phyloP scores from a whole-genome alignment of 2,113 vertebrate genomes.

The Poicephalus meyeri region DNA sequence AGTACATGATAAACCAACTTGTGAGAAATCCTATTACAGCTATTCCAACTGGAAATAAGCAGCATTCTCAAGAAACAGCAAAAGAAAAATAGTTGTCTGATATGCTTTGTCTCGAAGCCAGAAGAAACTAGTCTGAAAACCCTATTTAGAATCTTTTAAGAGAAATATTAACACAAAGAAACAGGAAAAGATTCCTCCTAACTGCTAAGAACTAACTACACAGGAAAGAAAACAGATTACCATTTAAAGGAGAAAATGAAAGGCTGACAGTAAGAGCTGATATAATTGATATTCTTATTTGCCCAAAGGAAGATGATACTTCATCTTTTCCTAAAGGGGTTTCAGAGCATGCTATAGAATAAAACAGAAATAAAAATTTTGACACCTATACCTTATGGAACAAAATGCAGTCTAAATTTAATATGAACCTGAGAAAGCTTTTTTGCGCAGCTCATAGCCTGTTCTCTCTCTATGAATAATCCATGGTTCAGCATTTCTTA shows the following conservation, averaged over 20 bases:
- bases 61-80: background rate
- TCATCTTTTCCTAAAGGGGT: background rate
- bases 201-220: background rate
- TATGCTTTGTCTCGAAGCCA: background rate
- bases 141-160: background rate
- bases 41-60: slow-evolving; percentile 34
- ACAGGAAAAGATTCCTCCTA: background rate
- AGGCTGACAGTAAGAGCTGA: background rate
- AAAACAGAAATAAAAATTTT: background rate
- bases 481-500: background rate
- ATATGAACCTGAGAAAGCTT: background rate
- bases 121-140: slow-evolving; percentile 5
- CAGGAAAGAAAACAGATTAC: background rate
- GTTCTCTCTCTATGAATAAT: background rate
- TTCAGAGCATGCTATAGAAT: background rate
- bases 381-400: background rate
- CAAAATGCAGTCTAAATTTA: background rate
- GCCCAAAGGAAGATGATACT: background rate
- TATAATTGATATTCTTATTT: background rate
- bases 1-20: slow-evolving; percentile 27
- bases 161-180: background rate
- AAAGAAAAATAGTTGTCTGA: slow-evolving; percentile 17
- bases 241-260: background rate
- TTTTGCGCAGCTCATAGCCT: background rate
- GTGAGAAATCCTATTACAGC: slow-evolving; percentile 18